A percentile compares a stretch with the other conserved stretches of the same genome.
phyloP scores from a whole-genome alignment of 2,113 vertebrate species.

The Clarias macrocephalus region DNA sequence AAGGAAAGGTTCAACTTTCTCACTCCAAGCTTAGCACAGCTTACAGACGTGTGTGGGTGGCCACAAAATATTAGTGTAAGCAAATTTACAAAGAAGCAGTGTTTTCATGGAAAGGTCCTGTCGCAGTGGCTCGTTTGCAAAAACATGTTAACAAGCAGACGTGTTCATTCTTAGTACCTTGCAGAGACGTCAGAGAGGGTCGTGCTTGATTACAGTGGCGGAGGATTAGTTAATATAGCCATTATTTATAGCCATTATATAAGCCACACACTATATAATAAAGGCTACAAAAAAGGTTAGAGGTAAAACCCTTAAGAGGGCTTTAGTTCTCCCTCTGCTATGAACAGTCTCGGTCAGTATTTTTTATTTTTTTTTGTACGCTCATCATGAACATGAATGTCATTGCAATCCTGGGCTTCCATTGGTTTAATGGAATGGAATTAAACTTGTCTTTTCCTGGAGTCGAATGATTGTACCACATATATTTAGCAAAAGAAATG shows the following conservation, averaged over 20 bases:
- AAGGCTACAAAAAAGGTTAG: neutral
- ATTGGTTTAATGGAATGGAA: too few species aligned
- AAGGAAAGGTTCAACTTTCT: neutral
- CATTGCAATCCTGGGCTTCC: too few species aligned
- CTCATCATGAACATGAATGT: too few species aligned
- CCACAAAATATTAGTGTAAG: neutral
- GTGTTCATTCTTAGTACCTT: neutral
- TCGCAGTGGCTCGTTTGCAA: neutral
- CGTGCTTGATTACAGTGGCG: neutral
- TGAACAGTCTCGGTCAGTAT: too few species aligned
- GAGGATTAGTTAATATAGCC: neutral
- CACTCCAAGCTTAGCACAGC: neutral
- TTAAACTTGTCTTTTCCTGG: too few species aligned
- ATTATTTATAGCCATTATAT: neutral
- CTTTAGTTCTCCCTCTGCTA: neutral
- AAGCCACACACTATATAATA: neutral
- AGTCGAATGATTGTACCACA: too few species aligned
- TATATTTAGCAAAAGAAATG: too few species aligned
- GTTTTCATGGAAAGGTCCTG: neutral
- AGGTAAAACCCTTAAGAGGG: neutral
- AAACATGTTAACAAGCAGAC: neutral
- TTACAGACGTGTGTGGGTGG: neutral
- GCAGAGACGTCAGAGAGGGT: neutral
- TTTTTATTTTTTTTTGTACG: too few species aligned
- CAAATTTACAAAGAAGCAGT: neutral